A percentile compares a stretch with the other conserved stretches of the same genome.
Evolutionary conservation across 2,888 invertebrate species (phyloP).

Genomic region (Agrotis puta): DNA sequence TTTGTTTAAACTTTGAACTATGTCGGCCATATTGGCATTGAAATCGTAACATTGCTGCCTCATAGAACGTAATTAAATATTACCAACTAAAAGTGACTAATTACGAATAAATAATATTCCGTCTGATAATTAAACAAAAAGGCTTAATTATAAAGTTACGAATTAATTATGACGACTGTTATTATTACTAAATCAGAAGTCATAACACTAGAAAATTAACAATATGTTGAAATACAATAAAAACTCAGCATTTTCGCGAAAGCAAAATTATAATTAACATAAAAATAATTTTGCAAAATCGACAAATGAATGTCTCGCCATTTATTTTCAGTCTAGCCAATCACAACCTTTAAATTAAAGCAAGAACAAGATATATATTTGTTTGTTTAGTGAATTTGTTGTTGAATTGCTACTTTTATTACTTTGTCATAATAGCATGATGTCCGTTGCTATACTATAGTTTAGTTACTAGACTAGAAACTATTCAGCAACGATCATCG

Average conservation of each 20-base stretch:
- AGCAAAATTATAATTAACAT: not conserved
- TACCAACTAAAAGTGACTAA: constrained; percentile 19
- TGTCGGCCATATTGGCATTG: not conserved
- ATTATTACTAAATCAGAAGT: constrained; percentile 37
- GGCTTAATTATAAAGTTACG: constrained; percentile 12
- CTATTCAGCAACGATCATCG: no score
- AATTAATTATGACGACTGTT: constrained; percentile 18
- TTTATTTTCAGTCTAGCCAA: constrained; percentile 41
- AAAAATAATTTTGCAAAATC: constrained; percentile 27
- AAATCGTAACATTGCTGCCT: constrained; percentile 22
- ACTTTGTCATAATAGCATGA: not conserved
- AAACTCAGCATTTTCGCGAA: no score
- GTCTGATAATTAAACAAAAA: constrained; percentile 24
- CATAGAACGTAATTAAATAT: constrained; percentile 1
- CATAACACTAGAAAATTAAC: constrained; percentile 16
- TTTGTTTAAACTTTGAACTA: not conserved
- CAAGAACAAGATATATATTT: constrained; percentile 11
- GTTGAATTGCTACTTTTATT: constrained; percentile 20
- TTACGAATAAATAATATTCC: constrained; percentile 18
- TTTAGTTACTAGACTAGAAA: no score
- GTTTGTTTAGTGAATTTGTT: constrained; percentile 10
- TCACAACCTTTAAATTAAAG: constrained; percentile 3
- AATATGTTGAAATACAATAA: constrained; percentile 10
- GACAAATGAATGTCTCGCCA: constrained; percentile 49
- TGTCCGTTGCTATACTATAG: constrained; percentile 1